Percentiles rank a stretch among this genome's conserved stretches.
Conservation (phyloP, 1,140 invertebrate genomes). For the Ctenoplectra terminalis region DNA sequence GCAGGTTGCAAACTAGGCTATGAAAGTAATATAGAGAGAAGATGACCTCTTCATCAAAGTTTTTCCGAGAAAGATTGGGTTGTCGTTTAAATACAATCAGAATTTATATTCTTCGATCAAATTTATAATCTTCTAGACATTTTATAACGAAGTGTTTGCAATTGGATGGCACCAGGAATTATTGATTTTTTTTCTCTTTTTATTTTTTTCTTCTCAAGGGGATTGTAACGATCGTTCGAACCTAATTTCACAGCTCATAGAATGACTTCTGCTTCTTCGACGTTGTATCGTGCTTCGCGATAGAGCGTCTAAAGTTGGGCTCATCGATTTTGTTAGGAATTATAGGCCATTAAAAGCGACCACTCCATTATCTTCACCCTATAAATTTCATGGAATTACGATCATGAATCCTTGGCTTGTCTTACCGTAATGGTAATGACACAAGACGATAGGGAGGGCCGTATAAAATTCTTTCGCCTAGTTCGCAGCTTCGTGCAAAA, state of each 20-base stretch:
- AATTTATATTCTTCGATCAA: background rate
- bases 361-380: conserved; percentile 20
- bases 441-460: background rate
- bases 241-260: background rate
- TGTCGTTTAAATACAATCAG: background rate
- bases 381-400: conserved; percentile 19
- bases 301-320: background rate
- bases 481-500: background rate
- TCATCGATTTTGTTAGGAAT: conserved; percentile 33
- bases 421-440: background rate
- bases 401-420: conserved; percentile 18
- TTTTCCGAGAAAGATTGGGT: background rate
- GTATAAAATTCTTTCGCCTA: background rate
- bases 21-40: no score
- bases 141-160: no score
- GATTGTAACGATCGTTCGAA: background rate
- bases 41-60: background rate
- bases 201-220: no score
- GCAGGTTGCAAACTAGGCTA: background rate
- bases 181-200: background rate
- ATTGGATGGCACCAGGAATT: background rate
- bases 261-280: background rate
- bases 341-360: conserved; percentile 32
- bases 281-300: background rate
- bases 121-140: background rate